phyloP scores from a whole-genome alignment of 1,140 invertebrate species.

The Eurosta solidaginis region DNA sequence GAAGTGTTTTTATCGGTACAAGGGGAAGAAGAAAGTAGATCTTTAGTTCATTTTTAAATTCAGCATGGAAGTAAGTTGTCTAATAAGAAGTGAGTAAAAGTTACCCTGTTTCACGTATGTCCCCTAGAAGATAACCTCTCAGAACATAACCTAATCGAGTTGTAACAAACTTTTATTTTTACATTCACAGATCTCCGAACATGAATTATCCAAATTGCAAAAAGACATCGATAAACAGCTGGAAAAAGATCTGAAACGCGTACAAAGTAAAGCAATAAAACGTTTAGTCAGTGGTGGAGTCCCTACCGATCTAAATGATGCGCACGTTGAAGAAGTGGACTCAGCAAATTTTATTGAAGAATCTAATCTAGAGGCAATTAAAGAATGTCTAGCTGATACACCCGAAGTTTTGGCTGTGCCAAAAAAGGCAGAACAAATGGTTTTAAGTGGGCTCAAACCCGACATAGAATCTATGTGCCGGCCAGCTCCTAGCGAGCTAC shows the following conservation, averaged over 20 bases:
- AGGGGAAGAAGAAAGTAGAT: no score
- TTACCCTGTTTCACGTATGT: no score
- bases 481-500: constrained; percentile 46
- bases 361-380: constrained; percentile 65
- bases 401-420: constrained; percentile 38
- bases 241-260: constrained; percentile 66
- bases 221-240: constrained; percentile 77
- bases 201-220: constrained; percentile 73
- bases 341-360: constrained; percentile 65
- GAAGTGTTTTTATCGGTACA: no score
- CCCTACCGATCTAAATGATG: constrained; percentile 31
- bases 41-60: no score
- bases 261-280: constrained; percentile 43
- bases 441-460: constrained; percentile 51
- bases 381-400: constrained; percentile 58
- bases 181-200: constrained; percentile 59
- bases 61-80: no score
- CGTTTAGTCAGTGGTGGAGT: constrained; percentile 19
- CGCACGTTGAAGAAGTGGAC: constrained; percentile 60
- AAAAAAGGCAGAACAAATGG: constrained; percentile 34
- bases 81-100: no score
- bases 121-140: no score
- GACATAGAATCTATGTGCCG: constrained; percentile 56
- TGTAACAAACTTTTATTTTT: no score
- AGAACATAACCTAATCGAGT: no score